Conservation (phyloP, 2,888 invertebrate species). For the Drosophila multiciliata region DNA sequence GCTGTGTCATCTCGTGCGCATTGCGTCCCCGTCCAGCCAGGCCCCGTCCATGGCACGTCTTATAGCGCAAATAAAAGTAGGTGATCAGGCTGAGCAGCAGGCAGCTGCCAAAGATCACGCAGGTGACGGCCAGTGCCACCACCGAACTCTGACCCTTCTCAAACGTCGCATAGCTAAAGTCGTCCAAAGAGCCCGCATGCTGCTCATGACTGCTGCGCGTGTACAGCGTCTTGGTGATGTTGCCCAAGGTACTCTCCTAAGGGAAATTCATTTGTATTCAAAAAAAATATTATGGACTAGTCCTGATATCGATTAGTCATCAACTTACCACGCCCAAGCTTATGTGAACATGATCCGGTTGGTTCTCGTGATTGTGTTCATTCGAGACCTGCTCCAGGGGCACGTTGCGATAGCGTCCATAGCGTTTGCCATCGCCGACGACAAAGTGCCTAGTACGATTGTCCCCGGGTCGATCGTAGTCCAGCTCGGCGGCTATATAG, state of each 20-base stretch:
- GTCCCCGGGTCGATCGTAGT: slow-evolving; percentile 85
- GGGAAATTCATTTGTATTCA: not conserved
- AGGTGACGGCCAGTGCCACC: slow-evolving; percentile 87
- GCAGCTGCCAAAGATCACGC: slow-evolving; percentile 89
- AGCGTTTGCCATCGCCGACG: slow-evolving; percentile 91
- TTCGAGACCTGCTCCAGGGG: slow-evolving; percentile 85
- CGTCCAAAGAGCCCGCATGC: slow-evolving; percentile 80
- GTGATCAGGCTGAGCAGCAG: slow-evolving; percentile 87
- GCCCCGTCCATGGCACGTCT: slow-evolving; percentile 80
- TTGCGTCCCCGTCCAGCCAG: slow-evolving; percentile 84
- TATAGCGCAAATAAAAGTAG: slow-evolving; percentile 85
- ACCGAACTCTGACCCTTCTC: slow-evolving; percentile 82
- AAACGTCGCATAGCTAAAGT: slow-evolving; percentile 80
- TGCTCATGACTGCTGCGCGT: slow-evolving; percentile 86
- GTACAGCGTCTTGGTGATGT: slow-evolving; percentile 88
- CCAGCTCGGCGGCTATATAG: slow-evolving; percentile 93
- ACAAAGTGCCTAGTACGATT: slow-evolving; percentile 89
- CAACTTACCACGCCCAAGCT: slow-evolving; percentile 89
- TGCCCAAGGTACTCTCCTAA: slow-evolving; percentile 86
- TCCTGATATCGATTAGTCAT: not conserved
- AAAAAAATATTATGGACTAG: not conserved
- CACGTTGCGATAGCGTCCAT: slow-evolving; percentile 91
- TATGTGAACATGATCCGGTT: slow-evolving; percentile 88
- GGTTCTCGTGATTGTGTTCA: slow-evolving; percentile 77
- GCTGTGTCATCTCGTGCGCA: slow-evolving; percentile 90